Evolutionary conservation across 2,113 vertebrate genomes (phyloP), one percentile per base, ranked within the genome.

Genomic region (Gymnogyps californianus): DNA sequence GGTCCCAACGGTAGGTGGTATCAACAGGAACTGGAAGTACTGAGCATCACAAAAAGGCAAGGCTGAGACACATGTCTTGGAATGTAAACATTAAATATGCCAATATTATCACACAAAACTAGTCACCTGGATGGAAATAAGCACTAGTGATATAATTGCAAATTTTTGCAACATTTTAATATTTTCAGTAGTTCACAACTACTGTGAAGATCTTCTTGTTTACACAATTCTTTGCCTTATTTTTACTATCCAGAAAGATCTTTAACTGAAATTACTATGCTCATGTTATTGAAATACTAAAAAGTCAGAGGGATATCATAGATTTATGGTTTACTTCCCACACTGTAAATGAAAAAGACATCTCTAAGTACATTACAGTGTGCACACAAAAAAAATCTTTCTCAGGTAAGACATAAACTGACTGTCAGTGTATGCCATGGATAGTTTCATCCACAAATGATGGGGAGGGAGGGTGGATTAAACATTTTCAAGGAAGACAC

Each of bases 401-500:
- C 76, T 69, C 36, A 78, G 58, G 13, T 59, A 66, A 87, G 78
- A 75, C 36, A 66, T 22, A 89, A 70, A 90, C 67, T 67, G 21
- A 84, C 44, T 94, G 24, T 57, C 77, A 76, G 49, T 17, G 7
- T 76, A 38, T 24, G 25, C 32, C 36, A 67, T 1, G 2, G 42
- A n/a, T 29, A 66, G 90, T 71, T 89, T 90, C 47, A 75, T 40
- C 52, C 19, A 76, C 62, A 94, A 74, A 81, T 65, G 74, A 85
- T 55, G n/a, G 67, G 44, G 57, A 97, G 46, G 93, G 80, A 72
- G 74, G 74, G 84, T 3, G 40, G 94, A 98, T 98, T 97, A 98
- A 96, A 95, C 11, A 83, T 96, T 91, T 97, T 92, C 72, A 95
- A 93, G 93, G 93, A 98, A 96, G 97, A 97, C 74, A 93, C 51